These are phyloP conservation scores for Echinometra lucunter DNA, from an alignment of 53 echinoderm and acorn worm genomes.

Conservation along the genomic window DNA sequence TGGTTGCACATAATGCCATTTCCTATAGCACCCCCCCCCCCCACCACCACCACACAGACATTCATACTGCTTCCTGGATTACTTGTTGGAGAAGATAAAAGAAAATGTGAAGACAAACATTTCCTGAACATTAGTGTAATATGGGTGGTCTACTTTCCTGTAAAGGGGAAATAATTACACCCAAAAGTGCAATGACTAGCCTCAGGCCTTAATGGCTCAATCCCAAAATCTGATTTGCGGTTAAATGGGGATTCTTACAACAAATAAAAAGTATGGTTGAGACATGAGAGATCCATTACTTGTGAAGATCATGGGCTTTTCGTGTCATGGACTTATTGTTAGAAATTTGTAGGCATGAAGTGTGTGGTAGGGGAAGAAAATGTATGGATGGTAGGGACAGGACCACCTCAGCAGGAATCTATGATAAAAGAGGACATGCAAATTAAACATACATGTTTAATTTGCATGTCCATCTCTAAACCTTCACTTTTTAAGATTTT, in stretches of 20 bases:
- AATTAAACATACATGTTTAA: too few species aligned
- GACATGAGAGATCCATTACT: background rate
- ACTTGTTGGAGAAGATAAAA: background rate
- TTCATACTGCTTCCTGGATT: background rate
- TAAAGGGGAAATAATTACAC: background rate
- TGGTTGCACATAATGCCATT: too few species aligned
- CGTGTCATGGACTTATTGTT: background rate
- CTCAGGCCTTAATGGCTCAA: background rate
- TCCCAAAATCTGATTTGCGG: background rate
- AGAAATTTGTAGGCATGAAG: background rate
- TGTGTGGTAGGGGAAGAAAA: too few species aligned
- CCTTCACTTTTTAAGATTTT: too few species aligned
- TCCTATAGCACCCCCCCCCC: background rate
- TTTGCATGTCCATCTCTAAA: too few species aligned
- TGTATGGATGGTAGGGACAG: too few species aligned
- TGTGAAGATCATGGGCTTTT: background rate
- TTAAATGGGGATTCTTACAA: background rate
- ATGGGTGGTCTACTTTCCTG: background rate
- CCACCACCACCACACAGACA: background rate
- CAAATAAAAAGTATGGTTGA: background rate
- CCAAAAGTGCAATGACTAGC: background rate
- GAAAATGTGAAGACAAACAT: slow-evolving; percentile 6
- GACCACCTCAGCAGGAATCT: too few species aligned
- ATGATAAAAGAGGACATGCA: too few species aligned
- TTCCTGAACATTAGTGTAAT: background rate